Conservation (phyloP, 2,113 vertebrate species). For the Neotoma lepida region DNA sequence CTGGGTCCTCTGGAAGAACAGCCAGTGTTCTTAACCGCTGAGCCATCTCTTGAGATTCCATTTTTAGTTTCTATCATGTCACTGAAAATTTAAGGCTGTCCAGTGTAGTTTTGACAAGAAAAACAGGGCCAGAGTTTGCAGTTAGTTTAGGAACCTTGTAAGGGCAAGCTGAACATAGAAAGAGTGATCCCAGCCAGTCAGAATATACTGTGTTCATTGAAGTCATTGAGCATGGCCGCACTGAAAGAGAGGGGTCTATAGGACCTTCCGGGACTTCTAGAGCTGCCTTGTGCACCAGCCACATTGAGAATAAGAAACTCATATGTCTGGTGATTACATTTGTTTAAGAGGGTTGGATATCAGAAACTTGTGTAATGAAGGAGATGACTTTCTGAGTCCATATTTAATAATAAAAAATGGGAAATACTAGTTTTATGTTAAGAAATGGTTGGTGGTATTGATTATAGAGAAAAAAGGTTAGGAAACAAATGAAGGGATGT, state of each 20-base stretch:
- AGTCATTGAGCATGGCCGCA: not conserved
- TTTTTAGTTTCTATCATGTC: not conserved
- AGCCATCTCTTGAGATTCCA: not conserved
- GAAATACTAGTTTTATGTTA: not conserved
- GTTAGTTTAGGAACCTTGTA: not conserved
- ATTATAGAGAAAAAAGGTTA: not conserved
- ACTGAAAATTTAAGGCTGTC: not conserved
- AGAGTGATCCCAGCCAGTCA: not conserved
- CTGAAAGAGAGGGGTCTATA: not conserved
- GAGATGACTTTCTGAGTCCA: not conserved
- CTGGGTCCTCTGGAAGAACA: not conserved
- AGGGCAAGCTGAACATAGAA: not conserved
- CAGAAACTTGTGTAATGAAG: not conserved
- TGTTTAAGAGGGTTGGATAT: not conserved
- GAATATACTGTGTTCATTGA: not conserved
- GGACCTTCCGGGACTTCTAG: not conserved
- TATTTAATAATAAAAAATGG: conserved; percentile 20
- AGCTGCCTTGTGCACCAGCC: not conserved
- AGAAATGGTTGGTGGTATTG: not conserved
- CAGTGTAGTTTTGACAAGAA: not conserved
- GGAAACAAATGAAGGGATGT: not conserved
- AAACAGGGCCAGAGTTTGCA: not conserved
- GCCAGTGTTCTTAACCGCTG: not conserved
- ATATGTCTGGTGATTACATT: not conserved
- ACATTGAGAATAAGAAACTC: not conserved